phyloP scores from a whole-genome alignment of 2,888 invertebrate species.

The Ptychoptera albimana region DNA sequence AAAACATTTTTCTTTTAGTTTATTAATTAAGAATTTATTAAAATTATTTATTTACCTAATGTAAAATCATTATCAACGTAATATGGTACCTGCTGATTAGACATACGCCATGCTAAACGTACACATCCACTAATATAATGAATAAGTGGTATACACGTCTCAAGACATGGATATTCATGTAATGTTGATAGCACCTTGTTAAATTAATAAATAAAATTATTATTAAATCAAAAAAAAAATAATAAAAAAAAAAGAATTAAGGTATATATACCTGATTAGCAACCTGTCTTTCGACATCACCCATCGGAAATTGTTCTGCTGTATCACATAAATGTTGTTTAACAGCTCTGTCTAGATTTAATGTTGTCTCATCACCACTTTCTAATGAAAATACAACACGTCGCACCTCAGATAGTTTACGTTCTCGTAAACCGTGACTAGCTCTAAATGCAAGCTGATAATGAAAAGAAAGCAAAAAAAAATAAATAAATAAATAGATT shows the following conservation, averaged over 20 bases:
- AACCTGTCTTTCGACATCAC: conserved; percentile 50
- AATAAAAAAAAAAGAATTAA: background rate
- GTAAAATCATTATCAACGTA: conserved; percentile 53
- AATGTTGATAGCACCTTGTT: conserved; percentile 69
- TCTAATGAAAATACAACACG: conserved; percentile 34
- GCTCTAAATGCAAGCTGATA: conserved; percentile 57
- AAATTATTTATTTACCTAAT: conserved; percentile 31
- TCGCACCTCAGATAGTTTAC: conserved; percentile 56
- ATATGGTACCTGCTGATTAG: conserved; percentile 53
- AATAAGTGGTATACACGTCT: conserved; percentile 57
- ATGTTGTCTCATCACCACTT: conserved; percentile 29
- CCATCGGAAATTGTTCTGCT: conserved; percentile 51
- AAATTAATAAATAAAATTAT: background rate
- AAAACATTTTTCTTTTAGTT: conserved; percentile 8
- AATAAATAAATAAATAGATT: conserved; percentile 2
- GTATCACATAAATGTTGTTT: conserved; percentile 50
- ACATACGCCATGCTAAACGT: conserved; percentile 73
- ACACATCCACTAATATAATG: conserved; percentile 71
- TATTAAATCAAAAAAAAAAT: background rate
- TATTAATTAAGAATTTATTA: background rate
- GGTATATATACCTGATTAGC: conserved; percentile 38
- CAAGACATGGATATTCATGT: conserved; percentile 84
- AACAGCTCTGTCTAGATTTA: conserved; percentile 40
- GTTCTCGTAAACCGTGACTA: conserved; percentile 51
- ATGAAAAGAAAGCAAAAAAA: conserved; percentile 10